phyloP scores from a whole-genome alignment of 1,140 invertebrate species.

The Scylla paramamosain region DNA sequence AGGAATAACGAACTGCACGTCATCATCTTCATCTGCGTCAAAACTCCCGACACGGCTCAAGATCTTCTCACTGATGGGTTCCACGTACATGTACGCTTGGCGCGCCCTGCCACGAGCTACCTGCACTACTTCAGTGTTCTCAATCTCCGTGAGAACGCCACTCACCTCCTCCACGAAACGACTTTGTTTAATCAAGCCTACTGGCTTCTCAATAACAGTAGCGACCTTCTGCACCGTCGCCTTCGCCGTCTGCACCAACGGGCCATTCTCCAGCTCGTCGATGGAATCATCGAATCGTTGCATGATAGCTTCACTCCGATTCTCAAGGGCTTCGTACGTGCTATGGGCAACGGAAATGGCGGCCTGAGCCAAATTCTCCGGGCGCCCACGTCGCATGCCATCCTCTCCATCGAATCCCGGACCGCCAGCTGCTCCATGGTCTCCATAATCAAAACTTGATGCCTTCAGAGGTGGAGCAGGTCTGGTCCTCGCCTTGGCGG shows the following conservation, averaged over 20 bases:
- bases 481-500: constrained; percentile 63
- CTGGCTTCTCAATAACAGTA: constrained; percentile 70
- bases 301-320: constrained; percentile 56
- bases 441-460: constrained; percentile 66
- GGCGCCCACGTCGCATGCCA: constrained; percentile 52
- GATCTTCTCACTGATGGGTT: constrained; percentile 75
- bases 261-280: constrained; percentile 74
- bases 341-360: constrained; percentile 57
- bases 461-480: constrained; percentile 62
- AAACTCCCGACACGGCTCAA: constrained; percentile 73
- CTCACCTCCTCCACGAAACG: constrained; percentile 69
- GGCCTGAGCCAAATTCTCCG: constrained; percentile 65
- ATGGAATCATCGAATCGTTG: constrained; percentile 64
- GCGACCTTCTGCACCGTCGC: constrained; percentile 71
- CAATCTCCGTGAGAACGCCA: constrained; percentile 62
- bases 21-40: constrained; percentile 68
- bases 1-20: constrained; percentile 76
- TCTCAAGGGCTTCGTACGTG: constrained; percentile 63
- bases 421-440: constrained; percentile 60
- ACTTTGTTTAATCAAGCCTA: constrained; percentile 62
- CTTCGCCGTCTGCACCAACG: constrained; percentile 72
- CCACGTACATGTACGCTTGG: constrained; percentile 75
- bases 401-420: constrained; percentile 52
- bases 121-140: constrained; percentile 76
- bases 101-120: constrained; percentile 70